Base-by-base conservation (phyloP, 2,113 vertebrate genomes). In the Lanius collurio region DNA sequence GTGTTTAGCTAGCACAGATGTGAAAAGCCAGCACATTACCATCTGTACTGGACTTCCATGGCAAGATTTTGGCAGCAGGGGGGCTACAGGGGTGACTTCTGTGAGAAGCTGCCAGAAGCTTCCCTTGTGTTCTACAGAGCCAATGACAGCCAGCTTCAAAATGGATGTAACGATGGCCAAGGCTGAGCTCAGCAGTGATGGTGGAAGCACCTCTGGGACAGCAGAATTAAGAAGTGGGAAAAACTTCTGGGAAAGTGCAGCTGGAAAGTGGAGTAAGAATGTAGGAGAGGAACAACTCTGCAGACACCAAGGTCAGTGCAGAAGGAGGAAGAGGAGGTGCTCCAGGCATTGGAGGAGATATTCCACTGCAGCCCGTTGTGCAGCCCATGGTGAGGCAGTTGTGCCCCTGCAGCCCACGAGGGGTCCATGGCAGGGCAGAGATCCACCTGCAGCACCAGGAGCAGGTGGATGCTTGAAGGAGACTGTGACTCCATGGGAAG, bases 51-150 rank as follows among this genome's bases (percentile, higher is more conserved):
- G 21, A 24, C 46, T 69, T 55, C 31, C 23, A 4, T 41, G 44
- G 39, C 65, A 82, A 55, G 28, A 47, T 59, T 93, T 82, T 4
- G 3, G 35, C 41, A 79, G 13, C 13, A 5, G 37, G 3, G 11
- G 11, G 3, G 7, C 17, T 87, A 53, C 39, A 63, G 46, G 23
- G 4, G 7, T 16, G 8, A 35, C 52, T 56, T 47, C 52, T 81
- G 33, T 78, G 76, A 63, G 60, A 53, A 74, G 44, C 7, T 89
- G 42, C 28, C 31, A 28, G 73, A 60, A 81, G 10, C 20, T 78
- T 86, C 17, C 16, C 11, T 3, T 0, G 0, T 52, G n/a, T n/a
- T 68, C 1, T 1, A n/a, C 2, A 50, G 8, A 90, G 46, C 17
- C 71, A 69, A 28, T 39, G 55, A 23, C 71, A 75, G 44, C 1